phyloP scores from a whole-genome alignment of 1,140 invertebrate genomes.

The Danaus plexippus region DNA sequence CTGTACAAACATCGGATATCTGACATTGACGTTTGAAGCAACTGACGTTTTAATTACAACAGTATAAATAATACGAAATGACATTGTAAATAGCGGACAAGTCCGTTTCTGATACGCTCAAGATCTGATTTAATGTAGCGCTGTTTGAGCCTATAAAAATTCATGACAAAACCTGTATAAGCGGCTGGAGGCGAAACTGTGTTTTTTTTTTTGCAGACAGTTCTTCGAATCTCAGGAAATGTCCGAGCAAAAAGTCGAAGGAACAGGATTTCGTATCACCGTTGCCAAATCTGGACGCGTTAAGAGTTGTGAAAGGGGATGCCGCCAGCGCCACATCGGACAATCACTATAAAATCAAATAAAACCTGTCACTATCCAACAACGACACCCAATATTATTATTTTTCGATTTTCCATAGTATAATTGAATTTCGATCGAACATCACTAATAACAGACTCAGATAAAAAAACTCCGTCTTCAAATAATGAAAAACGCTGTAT shows the following conservation, averaged over 20 bases:
- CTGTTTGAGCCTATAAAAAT: slow-evolving; percentile 61
- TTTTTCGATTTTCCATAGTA: no score
- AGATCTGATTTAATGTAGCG: slow-evolving; percentile 48
- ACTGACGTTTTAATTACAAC: slow-evolving; percentile 1
- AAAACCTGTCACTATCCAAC: slow-evolving; percentile 29
- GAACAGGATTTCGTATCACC: slow-evolving; percentile 66
- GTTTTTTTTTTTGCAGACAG: slow-evolving; percentile 47
- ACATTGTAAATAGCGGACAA: slow-evolving; percentile 15
- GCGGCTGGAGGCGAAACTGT: slow-evolving; percentile 59
- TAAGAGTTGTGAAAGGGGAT: slow-evolving; percentile 65
- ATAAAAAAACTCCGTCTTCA: no score
- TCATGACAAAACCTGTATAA: slow-evolving; percentile 68
- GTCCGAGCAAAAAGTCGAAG: slow-evolving; percentile 60
- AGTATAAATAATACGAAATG: background rate
- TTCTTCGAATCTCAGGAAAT: slow-evolving; percentile 67
- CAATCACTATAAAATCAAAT: slow-evolving; percentile 32
- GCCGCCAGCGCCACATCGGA: slow-evolving; percentile 40
- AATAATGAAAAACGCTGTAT: no score
- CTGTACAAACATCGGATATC: slow-evolving; percentile 48
- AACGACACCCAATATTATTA: no score
- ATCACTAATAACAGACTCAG: no score
- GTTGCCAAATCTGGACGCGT: slow-evolving; percentile 66
- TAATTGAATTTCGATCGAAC: no score
- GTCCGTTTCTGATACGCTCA: slow-evolving; percentile 38
- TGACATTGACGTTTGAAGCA: slow-evolving; percentile 23